These are phyloP conservation scores for Lepidurus apus DNA, from an alignment of 1,140 invertebrate species.

Conservation along the genomic window DNA sequence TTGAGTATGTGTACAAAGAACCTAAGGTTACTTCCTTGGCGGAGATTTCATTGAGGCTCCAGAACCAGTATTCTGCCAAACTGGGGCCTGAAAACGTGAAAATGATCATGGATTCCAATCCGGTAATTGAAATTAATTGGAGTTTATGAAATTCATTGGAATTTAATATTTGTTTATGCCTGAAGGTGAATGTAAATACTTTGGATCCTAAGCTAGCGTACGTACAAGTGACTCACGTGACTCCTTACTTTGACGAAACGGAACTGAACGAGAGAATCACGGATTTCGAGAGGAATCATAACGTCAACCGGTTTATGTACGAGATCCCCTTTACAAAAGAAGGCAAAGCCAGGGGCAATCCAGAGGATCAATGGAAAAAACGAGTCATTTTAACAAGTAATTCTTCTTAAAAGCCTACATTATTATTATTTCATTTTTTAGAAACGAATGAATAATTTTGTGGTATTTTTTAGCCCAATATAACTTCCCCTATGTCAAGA, in stretches of 20 bases:
- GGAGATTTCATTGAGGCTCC: conserved; percentile 80
- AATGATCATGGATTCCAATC: conserved; percentile 86
- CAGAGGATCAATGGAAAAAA: conserved; percentile 81
- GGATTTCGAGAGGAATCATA: conserved; percentile 81
- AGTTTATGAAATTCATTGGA: background rate
- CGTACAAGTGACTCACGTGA: conserved; percentile 85
- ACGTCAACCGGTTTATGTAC: conserved; percentile 80
- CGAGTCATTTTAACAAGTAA: conserved; percentile 76
- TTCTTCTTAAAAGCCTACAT: conserved; percentile 34
- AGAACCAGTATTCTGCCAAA: conserved; percentile 67
- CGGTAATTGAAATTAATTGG: conserved; percentile 52
- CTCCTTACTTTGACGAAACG: conserved; percentile 67
- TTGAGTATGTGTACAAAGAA: conserved; percentile 93
- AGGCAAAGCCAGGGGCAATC: conserved; percentile 65
- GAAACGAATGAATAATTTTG: background rate
- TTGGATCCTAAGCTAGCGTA: conserved; percentile 78
- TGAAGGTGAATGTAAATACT: conserved; percentile 67
- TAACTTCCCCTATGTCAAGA: conserved; percentile 86
- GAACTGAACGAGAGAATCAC: conserved; percentile 57
- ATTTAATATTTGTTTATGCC: conserved; percentile 23
- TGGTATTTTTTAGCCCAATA: conserved; percentile 60
- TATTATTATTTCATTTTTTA: background rate
- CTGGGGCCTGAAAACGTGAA: conserved; percentile 78
- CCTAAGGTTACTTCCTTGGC: conserved; percentile 87
- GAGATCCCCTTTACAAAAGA: conserved; percentile 87